phyloP scores from a whole-genome alignment of 2,797 vertebrate species.

The Alcedo quadribrachys region DNA sequence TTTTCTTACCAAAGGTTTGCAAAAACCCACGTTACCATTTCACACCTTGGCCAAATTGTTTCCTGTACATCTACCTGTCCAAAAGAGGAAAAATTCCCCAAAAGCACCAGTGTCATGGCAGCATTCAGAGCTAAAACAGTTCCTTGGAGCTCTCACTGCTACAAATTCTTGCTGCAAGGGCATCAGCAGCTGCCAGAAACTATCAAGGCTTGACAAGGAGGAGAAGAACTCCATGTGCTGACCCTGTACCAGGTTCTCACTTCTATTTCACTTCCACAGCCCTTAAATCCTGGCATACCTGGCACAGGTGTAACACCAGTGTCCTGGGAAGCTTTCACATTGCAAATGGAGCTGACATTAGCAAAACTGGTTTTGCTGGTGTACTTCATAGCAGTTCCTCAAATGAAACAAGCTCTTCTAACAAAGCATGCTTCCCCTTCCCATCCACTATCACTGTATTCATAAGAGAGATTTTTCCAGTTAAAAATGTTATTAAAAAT shows the following conservation, averaged over 20 bases:
- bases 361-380: conserved; percentile 19
- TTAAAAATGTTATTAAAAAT: background rate
- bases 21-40: background rate
- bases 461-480: background rate
- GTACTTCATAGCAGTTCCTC: background rate
- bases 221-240: background rate
- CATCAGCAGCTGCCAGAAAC: conserved; percentile 3
- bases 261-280: background rate
- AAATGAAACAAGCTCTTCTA: background rate
- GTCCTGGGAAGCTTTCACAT: background rate
- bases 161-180: background rate
- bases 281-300: background rate
- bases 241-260: background rate
- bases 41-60: background rate
- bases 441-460: background rate
- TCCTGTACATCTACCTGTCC: background rate
- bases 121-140: background rate
- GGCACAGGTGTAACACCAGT: background rate
- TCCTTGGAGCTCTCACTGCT: background rate
- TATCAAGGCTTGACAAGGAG: background rate
- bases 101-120: background rate
- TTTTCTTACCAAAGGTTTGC: background rate
- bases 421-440: background rate
- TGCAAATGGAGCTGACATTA: background rate
- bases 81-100: background rate